Evolutionary conservation across 2,113 vertebrate species (phyloP).

Genomic region (Ceratotherium simum): DNA sequence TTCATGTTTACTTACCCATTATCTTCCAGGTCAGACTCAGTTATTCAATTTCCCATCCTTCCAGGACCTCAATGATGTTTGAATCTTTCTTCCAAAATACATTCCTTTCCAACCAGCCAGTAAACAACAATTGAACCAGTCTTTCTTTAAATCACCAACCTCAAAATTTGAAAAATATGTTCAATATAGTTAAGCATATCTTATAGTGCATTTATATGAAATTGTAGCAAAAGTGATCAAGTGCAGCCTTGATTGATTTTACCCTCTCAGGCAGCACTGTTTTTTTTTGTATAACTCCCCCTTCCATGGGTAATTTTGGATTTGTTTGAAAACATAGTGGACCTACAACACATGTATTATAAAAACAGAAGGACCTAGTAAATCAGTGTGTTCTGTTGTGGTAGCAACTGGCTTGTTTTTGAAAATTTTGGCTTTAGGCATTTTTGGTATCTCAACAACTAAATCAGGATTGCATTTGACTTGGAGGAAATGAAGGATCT

Average conservation of each 20-base stretch:
- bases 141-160: constrained; percentile 9
- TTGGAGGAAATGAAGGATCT: not conserved
- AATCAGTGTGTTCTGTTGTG: constrained; percentile 9
- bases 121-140: not conserved
- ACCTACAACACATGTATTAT: not conserved
- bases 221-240: not conserved
- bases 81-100: constrained; percentile 19
- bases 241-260: not conserved
- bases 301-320: not conserved
- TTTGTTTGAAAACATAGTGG: constrained; percentile 41
- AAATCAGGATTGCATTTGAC: constrained; percentile 43
- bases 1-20: constrained; percentile 16
- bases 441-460: constrained; percentile 13
- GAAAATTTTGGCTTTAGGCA: not conserved
- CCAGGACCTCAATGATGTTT: not conserved
- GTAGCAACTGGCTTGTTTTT: constrained; percentile 7
- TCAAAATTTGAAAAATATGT: constrained; percentile 48
- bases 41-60: constrained; percentile 28
- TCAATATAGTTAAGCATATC: constrained; percentile 11
- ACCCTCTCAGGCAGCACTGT: not conserved
- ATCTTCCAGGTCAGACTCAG: not conserved
- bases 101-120: constrained; percentile 13
- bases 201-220: constrained; percentile 27
- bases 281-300: constrained; percentile 25
- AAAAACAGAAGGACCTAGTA: constrained; percentile 9